Evolutionary conservation across 1,140 invertebrate genomes (phyloP).

Genomic region (Drosophila melanogaster): Release_6_plus_ISO1_MT NT_033777.3:30887501-30888000

Average conservation of each 20-base stretch:
- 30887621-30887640: conserved; percentile 42
- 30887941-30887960: not conserved
- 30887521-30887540: conserved; percentile 9
- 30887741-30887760: conserved; percentile 2
- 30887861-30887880: too few species aligned
- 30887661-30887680: conserved; percentile 57
- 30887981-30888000: not conserved
- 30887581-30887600: conserved; percentile 39
- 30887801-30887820: not conserved
- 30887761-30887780: conserved; percentile 6
- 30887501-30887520: conserved; percentile 6
- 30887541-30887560: conserved; percentile 43
- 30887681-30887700: conserved; percentile 58
- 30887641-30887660: conserved; percentile 36
- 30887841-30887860: too few species aligned
- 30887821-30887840: not conserved
- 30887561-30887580: conserved; percentile 57
- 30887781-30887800: conserved; percentile 1
- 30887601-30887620: conserved; percentile 53
- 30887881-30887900: too few species aligned
- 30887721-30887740: conserved; percentile 15
- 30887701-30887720: conserved; percentile 24
- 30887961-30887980: not conserved
- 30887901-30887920: not conserved
- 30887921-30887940: not conserved